phyloP scores from a whole-genome alignment of 2,888 invertebrate genomes.

The Yponomeuta plumbellus region DNA sequence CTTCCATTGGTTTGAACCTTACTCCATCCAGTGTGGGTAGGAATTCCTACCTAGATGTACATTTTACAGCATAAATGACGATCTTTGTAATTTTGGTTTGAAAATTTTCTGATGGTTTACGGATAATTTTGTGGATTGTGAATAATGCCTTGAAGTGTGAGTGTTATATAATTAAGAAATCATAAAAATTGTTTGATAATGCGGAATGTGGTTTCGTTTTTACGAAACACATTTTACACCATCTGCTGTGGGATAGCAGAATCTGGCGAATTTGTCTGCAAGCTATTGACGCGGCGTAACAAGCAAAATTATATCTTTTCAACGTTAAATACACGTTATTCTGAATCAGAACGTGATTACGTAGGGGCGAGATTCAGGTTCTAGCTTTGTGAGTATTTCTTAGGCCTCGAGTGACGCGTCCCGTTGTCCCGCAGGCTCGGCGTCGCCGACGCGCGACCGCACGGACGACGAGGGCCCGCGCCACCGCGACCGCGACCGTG shows the following conservation, averaged over 20 bases:
- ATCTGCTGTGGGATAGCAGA: not conserved
- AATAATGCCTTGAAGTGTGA: not conserved
- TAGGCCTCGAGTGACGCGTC: not conserved
- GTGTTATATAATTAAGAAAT: not conserved
- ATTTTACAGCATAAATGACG: not conserved
- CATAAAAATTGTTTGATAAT: not conserved
- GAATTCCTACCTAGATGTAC: too few species aligned
- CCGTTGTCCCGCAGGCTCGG: constrained; percentile 29
- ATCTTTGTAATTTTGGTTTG: not conserved
- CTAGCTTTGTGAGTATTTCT: too few species aligned
- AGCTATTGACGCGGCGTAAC: too few species aligned
- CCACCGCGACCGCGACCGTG: constrained; percentile 33
- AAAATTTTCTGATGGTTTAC: not conserved
- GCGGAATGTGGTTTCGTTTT: not conserved
- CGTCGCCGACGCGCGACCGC: constrained; percentile 54
- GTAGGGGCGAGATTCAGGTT: too few species aligned
- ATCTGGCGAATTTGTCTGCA: too few species aligned
- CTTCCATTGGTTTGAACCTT: not conserved
- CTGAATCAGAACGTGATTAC: too few species aligned
- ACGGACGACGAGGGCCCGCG: constrained; percentile 49
- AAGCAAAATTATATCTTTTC: too few species aligned
- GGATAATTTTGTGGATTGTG: not conserved
- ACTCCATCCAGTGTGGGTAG: not conserved
- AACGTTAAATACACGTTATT: too few species aligned
- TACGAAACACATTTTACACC: not conserved